A percentile compares a stretch with the other conserved stretches of the same genome.
Conservation (phyloP, 2,113 vertebrate species). For the Fregetta grallaria region DNA sequence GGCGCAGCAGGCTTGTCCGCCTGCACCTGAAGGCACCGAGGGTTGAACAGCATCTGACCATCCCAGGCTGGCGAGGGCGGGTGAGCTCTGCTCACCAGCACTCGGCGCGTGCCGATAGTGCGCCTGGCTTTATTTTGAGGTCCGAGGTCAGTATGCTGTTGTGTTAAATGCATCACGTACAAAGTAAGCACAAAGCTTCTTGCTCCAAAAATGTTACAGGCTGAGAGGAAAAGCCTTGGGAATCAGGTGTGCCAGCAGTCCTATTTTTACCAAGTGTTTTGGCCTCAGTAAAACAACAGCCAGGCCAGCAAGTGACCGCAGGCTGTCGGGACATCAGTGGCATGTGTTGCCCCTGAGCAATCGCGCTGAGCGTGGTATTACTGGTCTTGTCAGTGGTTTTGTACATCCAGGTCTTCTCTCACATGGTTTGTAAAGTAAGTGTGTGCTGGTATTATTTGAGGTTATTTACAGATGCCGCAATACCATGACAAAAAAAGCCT, state of each 20-base stretch:
- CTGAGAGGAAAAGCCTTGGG: background rate
- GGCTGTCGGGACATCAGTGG: accelerated
- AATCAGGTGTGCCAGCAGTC: background rate
- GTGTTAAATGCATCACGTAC: background rate
- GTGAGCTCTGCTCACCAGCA: background rate
- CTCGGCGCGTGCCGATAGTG: accelerated
- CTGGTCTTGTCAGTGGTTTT: background rate
- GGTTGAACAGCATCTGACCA: background rate
- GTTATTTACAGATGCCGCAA: background rate
- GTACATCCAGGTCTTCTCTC: background rate
- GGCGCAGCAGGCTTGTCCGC: accelerated
- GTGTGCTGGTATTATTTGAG: background rate
- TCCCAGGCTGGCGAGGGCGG: background rate
- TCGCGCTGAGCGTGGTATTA: accelerated
- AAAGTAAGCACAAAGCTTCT: accelerated
- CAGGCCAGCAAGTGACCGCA: background rate
- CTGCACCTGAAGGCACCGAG: accelerated
- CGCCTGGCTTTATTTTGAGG: background rate
- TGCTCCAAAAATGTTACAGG: background rate
- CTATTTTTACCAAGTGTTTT: background rate
- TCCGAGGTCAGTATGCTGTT: background rate
- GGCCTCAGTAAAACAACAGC: background rate
- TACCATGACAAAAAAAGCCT: background rate
- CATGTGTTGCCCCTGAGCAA: background rate
- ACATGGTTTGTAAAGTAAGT: background rate